Conservation (phyloP, 2,113 vertebrate genomes). For the Dendropsophus ebraccatus region DNA sequence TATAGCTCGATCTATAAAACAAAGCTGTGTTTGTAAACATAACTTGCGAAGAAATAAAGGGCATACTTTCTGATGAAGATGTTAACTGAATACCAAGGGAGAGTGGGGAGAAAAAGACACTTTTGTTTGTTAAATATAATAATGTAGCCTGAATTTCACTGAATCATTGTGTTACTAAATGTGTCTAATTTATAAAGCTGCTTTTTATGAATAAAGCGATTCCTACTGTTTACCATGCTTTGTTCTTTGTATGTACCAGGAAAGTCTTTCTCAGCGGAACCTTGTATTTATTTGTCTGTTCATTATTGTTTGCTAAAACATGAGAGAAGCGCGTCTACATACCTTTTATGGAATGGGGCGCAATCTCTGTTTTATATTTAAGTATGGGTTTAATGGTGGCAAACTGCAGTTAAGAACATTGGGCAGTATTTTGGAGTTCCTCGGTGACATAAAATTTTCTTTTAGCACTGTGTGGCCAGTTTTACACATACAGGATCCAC, state of each 20-base stretch:
- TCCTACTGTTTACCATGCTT: neutral
- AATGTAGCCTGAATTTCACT: conserved; percentile 71
- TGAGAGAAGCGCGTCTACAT: neutral
- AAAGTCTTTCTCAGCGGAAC: neutral
- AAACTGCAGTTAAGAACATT: too few species aligned
- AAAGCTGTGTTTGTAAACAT: conserved; percentile 85
- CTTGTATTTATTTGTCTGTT: neutral
- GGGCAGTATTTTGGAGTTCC: too few species aligned
- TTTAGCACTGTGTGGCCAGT: too few species aligned
- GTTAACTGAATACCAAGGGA: conserved; percentile 82
- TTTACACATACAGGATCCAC: too few species aligned
- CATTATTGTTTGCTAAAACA: neutral
- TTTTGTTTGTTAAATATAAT: conserved; percentile 77
- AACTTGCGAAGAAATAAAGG: conserved; percentile 82
- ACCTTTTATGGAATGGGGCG: neutral
- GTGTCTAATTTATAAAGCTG: conserved; percentile 64
- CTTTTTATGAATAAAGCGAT: neutral
- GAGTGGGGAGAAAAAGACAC: conserved; percentile 70
- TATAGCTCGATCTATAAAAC: conserved; percentile 76
- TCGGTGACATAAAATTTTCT: too few species aligned
- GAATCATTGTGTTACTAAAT: conserved; percentile 66
- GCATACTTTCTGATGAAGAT: conserved; percentile 80
- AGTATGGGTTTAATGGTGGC: too few species aligned
- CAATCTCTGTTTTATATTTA: too few species aligned
- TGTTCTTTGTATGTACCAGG: neutral